phyloP scores from a whole-genome alignment of 1,140 invertebrate genomes.

The Oreohelix idahoensis region DNA sequence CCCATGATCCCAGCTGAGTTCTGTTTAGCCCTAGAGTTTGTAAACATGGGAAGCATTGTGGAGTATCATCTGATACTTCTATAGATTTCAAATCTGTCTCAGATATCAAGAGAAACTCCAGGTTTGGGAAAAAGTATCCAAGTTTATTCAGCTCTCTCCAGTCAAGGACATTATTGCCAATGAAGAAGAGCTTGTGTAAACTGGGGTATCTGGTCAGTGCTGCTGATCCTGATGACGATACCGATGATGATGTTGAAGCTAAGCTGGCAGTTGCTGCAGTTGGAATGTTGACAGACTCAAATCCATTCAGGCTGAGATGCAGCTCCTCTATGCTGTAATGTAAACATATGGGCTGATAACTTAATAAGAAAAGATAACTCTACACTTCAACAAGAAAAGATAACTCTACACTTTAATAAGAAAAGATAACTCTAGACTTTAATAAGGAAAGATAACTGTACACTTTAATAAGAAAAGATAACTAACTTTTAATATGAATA shows the following conservation, averaged over 20 bases:
- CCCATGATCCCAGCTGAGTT: conserved; percentile 86
- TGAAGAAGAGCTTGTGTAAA: conserved; percentile 52
- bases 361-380: no score
- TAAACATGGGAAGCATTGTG: conserved; percentile 77
- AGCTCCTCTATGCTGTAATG: conserved; percentile 84
- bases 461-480: no score
- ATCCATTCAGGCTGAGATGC: conserved; percentile 88
- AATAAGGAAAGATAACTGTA: no score
- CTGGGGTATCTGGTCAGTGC: conserved; percentile 63
- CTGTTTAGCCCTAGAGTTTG: conserved; percentile 88
- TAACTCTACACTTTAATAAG: no score
- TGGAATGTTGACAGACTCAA: conserved; percentile 80
- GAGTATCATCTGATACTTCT: conserved; percentile 1
- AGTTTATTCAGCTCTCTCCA: conserved; percentile 89
- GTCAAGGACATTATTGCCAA: conserved; percentile 81
- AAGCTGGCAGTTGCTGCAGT: conserved; percentile 55
- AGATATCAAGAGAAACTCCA: conserved; percentile 87
- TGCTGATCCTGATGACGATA: not conserved
- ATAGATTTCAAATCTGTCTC: conserved; percentile 78
- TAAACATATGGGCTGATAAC: no score
- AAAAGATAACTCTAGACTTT: no score
- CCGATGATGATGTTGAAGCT: not conserved
- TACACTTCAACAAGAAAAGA: no score
- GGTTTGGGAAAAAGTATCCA: conserved; percentile 83
- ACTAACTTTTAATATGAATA: no score